phyloP scores from a whole-genome alignment of 2,113 vertebrate genomes.

The Ciconia boyciana region DNA sequence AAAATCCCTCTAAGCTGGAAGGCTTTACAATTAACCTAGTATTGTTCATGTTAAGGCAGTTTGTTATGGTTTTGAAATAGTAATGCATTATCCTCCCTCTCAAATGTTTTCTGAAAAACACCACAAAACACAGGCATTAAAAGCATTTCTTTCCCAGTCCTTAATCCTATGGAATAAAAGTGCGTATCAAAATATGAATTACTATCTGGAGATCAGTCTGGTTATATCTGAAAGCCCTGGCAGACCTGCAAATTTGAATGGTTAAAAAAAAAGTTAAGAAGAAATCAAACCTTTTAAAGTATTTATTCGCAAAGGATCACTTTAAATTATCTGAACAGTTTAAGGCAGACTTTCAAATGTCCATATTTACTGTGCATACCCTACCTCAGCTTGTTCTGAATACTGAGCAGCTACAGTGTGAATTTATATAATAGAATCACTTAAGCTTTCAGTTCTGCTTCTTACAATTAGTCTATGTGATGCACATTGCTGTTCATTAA shows the following conservation, averaged over 20 bases:
- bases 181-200: neutral
- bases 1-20: neutral
- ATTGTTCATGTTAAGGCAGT: neutral
- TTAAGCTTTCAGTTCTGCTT: neutral
- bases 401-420: neutral
- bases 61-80: neutral
- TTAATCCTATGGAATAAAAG: neutral
- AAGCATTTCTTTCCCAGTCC: neutral
- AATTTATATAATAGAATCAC: neutral
- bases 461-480: neutral
- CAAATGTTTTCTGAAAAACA: neutral
- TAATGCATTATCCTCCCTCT: neutral
- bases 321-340: neutral
- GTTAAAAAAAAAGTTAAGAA: neutral
- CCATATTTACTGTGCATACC: neutral
- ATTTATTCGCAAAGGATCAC: neutral
- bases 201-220: neutral
- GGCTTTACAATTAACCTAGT: neutral
- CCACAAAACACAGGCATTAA: neutral
- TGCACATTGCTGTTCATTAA: constrained; percentile 15
- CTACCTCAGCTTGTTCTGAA: constrained; percentile 9
- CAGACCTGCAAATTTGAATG: neutral
- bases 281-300: neutral
- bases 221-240: neutral
- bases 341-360: neutral